These are phyloP conservation scores for Matsumyia berberina DNA, from an alignment of 2,888 invertebrate species.

Conservation along the genomic window DNA sequence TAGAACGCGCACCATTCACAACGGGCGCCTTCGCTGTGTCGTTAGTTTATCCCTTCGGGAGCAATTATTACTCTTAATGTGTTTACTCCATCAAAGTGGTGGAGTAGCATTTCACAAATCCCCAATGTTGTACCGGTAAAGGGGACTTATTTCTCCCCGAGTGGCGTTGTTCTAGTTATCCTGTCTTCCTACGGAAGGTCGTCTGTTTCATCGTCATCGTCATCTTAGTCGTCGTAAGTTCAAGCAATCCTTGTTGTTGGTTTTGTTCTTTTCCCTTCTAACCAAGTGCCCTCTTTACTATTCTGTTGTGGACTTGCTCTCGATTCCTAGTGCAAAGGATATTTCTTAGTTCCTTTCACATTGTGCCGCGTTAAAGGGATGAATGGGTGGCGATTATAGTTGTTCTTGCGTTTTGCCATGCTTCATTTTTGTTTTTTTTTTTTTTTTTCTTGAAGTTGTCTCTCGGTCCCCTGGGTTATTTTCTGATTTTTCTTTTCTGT, in stretches of 20 bases:
- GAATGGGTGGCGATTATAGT: slow-evolving; percentile 40
- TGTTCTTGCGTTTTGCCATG: slow-evolving; percentile 12
- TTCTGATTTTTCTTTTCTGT: slow-evolving; percentile 9
- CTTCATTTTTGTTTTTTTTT: slow-evolving; percentile 11
- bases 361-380: neutral
- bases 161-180: slow-evolving; percentile 51
- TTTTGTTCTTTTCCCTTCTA: slow-evolving; percentile 20
- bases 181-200: slow-evolving; percentile 37
- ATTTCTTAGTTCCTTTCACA: neutral
- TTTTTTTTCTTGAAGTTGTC: no score
- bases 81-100: slow-evolving; percentile 73
- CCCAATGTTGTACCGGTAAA: slow-evolving; percentile 60
- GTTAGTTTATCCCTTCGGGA: slow-evolving; percentile 75
- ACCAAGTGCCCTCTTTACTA: slow-evolving; percentile 29
- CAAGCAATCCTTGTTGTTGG: slow-evolving; percentile 29
- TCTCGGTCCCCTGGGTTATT: neutral
- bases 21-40: slow-evolving; percentile 53
- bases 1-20: slow-evolving; percentile 25
- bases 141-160: slow-evolving; percentile 50
- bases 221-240: slow-evolving; percentile 27
- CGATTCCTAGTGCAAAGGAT: slow-evolving; percentile 9
- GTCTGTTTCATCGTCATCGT: slow-evolving; percentile 28
- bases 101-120: slow-evolving; percentile 67
- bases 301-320: slow-evolving; percentile 32
- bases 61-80: slow-evolving; percentile 77